Percentiles rank a stretch among this genome's conserved stretches.
Conservation (phyloP, 2,888 invertebrate species). For the Drosophila anomalipes region DNA sequence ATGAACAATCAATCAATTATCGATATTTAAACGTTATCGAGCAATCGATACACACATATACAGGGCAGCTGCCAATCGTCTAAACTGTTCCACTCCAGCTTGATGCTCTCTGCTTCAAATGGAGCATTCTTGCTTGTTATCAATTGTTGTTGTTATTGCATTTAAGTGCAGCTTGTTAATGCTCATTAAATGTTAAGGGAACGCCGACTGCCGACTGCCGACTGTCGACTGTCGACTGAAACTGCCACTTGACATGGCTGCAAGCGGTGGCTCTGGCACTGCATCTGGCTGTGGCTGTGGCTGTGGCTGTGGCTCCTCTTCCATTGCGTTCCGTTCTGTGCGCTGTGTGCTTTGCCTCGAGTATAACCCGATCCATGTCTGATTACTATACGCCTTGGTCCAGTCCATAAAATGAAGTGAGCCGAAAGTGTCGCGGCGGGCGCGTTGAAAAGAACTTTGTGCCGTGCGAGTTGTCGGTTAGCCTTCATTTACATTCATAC, state of each 20-base stretch:
- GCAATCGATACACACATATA: background rate
- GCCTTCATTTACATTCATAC: slow-evolving; percentile 40
- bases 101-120: slow-evolving; percentile 51
- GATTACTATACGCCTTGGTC: slow-evolving; percentile 42
- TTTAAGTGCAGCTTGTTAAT: slow-evolving; percentile 82
- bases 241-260: slow-evolving; percentile 26
- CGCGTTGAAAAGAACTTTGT: slow-evolving; percentile 60
- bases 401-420: slow-evolving; percentile 73
- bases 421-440: slow-evolving; percentile 70
- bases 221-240: slow-evolving; percentile 9
- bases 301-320: slow-evolving; percentile 44
- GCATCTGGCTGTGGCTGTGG: background rate
- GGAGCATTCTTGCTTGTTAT: slow-evolving; percentile 74
- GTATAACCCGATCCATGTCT: slow-evolving; percentile 45
- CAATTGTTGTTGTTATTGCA: slow-evolving; percentile 81
- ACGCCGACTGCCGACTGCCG: slow-evolving; percentile 34
- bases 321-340: slow-evolving; percentile 40
- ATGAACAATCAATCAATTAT: background rate
- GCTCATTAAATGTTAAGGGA: slow-evolving; percentile 82
- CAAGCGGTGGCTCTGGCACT: slow-evolving; percentile 26
- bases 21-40: background rate
- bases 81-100: slow-evolving; percentile 27
- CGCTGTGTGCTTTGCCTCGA: slow-evolving; percentile 31
- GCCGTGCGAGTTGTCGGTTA: slow-evolving; percentile 26
- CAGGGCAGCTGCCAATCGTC: slow-evolving; percentile 46